A percentile compares a stretch with the other conserved stretches of the same genome.
Conservation (phyloP, 2,113 vertebrate genomes). For the Notechis scutatus region DNA sequence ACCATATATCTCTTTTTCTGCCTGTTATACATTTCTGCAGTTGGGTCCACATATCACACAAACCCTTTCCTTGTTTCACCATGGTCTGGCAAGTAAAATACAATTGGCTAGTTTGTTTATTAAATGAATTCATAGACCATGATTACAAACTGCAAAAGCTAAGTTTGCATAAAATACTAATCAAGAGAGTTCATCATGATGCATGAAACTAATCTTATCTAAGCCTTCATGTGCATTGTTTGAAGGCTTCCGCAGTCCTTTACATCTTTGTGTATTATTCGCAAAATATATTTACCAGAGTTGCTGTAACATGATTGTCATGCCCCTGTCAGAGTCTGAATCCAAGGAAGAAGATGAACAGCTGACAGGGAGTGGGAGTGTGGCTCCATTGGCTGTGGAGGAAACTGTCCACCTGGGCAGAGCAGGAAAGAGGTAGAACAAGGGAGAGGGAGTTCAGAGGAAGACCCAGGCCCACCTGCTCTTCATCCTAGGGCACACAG, state of each 20-base stretch:
- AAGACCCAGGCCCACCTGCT: too few species aligned
- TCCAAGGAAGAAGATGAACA: too few species aligned
- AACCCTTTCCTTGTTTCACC: background rate
- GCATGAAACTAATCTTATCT: background rate
- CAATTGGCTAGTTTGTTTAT: background rate
- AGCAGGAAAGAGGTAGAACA: too few species aligned
- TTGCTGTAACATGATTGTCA: background rate
- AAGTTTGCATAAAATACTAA: background rate
- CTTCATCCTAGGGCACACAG: too few species aligned
- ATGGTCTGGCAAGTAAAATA: background rate
- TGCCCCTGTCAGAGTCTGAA: too few species aligned
- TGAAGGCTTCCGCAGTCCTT: background rate
- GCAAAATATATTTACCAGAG: background rate
- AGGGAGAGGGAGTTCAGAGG: too few species aligned
- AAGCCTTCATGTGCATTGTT: background rate
- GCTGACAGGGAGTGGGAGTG: too few species aligned
- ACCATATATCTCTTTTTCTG: background rate
- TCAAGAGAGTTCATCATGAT: background rate
- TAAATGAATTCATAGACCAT: background rate
- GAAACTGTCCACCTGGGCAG: too few species aligned
- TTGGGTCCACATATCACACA: background rate
- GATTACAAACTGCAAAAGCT: background rate
- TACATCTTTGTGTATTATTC: background rate
- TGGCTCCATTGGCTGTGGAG: too few species aligned
- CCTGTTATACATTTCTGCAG: background rate